Base-by-base conservation (phyloP, 2,888 invertebrate genomes). In the Lasioglossum marginatum region DNA sequence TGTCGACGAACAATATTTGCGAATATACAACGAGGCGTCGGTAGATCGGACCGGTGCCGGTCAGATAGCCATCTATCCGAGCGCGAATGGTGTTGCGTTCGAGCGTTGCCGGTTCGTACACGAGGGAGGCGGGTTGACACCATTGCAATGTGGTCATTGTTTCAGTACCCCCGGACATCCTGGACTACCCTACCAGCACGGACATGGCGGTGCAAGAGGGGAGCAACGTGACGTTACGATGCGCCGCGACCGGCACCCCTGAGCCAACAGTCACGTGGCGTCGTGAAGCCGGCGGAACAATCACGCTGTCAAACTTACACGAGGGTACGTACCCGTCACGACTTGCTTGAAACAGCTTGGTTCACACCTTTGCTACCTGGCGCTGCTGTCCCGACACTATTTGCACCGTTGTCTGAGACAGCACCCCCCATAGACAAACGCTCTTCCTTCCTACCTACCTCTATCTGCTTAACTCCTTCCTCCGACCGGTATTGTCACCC, bases 191-290 rank as follows among this genome's bases (percentile, higher is more conserved):
- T 66, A 98, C 98, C 77, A 98, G 98, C 94, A 97, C 97, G 88
- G 98, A 98, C 95, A 97, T 98, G 96, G 97, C 97, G 86, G 98
- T 98, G 14, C 95, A 97, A 57, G 98, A 98, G 95, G 98, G 98
- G 37, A 97, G 97, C 88, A 98, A 98, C 93, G 98, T 98, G 79
- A 97, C 97, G 83, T 96, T 99, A 79, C 96, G 97, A 27, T 99
- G 99, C 94, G 98, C 98, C 23, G 99, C 98, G 0, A 97, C 97
- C 79, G 98, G 99, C 8, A 97, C 98, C 31, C 99, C 99, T 0
- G 96, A 97, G 77, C 99, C 99, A 0, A 97, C 96, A 23, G 98
- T 99, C 88, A 97, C 97, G 81, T 99, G 99, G 99, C 96, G 98
- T 88, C 96, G 98, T 63, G 98, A 98, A 95, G 79, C 88, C 52